These are phyloP conservation scores for Mobula birostris DNA, from an alignment of 2,113 vertebrate genomes.

Conservation along the genomic window DNA sequence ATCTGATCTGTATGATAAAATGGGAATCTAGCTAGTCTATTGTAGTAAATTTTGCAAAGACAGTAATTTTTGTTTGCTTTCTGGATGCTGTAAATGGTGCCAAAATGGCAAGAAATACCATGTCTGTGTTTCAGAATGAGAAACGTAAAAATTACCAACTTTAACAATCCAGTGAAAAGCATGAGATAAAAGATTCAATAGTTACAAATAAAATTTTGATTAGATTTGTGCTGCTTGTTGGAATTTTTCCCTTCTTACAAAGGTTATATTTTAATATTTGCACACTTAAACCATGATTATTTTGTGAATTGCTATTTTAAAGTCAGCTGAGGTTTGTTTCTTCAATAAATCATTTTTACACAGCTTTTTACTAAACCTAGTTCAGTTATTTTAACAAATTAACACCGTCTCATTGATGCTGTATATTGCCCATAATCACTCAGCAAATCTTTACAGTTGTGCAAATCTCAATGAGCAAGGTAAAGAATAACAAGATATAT, in stretches of 20 bases:
- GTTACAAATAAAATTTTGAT: background rate
- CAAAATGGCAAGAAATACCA: background rate
- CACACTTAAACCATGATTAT: background rate
- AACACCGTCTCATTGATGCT: background rate
- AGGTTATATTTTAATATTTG: background rate
- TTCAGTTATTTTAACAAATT: background rate
- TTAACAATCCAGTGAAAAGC: background rate
- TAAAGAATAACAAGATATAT: background rate
- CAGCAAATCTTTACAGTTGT: background rate
- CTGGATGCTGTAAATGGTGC: background rate
- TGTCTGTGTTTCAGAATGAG: background rate
- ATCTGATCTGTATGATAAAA: background rate
- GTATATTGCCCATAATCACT: background rate
- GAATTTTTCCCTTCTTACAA: background rate
- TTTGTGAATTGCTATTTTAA: background rate
- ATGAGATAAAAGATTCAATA: background rate
- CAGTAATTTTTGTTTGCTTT: background rate
- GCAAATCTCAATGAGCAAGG: background rate
- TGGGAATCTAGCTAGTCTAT: background rate
- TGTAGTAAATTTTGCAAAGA: background rate
- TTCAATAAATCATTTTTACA: background rate
- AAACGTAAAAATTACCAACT: background rate
- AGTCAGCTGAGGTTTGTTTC: background rate
- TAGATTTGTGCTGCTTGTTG: background rate
- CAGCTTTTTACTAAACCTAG: background rate